These are phyloP conservation scores for Pachycephus smyrnensis DNA, from an alignment of 2,888 invertebrate species.

Conservation along the genomic window DNA sequence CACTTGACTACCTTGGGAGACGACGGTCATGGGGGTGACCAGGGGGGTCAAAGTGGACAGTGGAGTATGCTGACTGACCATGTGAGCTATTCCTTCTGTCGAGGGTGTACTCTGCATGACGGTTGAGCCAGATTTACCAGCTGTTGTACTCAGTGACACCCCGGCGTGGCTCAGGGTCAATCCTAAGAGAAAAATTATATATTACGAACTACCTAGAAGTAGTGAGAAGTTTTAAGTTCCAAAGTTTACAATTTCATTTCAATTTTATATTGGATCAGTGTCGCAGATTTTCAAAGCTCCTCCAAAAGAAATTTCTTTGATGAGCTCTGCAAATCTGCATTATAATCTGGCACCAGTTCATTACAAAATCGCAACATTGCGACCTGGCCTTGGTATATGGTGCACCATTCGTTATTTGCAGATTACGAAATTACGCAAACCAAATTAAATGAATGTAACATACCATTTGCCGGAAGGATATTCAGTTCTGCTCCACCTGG, in stretches of 20 bases:
- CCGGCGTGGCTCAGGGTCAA: constrained; percentile 67
- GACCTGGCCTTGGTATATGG: constrained; percentile 41
- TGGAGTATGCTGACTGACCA: constrained; percentile 62
- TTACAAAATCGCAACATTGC: constrained; percentile 43
- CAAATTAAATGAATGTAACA: constrained; percentile 52
- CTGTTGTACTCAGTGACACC: constrained; percentile 64
- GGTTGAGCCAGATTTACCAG: constrained; percentile 51
- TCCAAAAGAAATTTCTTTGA: constrained; percentile 14
- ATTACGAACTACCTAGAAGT: neutral
- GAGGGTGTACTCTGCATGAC: constrained; percentile 61
- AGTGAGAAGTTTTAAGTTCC: neutral
- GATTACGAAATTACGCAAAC: neutral
- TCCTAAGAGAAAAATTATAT: constrained; percentile 42
- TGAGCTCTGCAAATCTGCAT: constrained; percentile 44
- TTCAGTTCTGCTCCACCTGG: constrained; percentile 66
- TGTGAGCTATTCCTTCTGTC: constrained; percentile 66
- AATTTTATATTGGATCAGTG: constrained; percentile 18
- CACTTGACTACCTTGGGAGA: constrained; percentile 73
- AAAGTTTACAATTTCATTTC: neutral
- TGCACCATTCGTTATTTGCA: constrained; percentile 12
- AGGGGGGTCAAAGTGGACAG: constrained; percentile 73
- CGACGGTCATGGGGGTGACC: constrained; percentile 70
- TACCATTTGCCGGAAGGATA: constrained; percentile 65
- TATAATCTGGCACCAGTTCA: constrained; percentile 44
- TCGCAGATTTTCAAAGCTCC: constrained; percentile 46